Conservation (phyloP, 1,140 invertebrate genomes). For the Trachymyrmex cornetzi region DNA sequence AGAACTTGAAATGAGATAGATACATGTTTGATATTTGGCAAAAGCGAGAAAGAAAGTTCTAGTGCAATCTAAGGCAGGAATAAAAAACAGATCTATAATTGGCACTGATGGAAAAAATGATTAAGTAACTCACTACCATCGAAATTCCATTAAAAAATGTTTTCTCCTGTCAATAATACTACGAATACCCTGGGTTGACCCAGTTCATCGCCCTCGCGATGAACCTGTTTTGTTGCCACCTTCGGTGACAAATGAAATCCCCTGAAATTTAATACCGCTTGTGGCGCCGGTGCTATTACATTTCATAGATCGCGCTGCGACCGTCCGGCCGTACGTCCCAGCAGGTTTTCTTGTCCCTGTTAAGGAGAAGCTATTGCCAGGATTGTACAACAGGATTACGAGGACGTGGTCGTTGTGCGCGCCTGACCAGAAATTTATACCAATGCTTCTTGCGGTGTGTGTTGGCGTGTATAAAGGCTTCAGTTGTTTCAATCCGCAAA, state of each 20-base stretch:
- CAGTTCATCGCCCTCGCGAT: conserved; percentile 46
- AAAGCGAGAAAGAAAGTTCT: too few species aligned
- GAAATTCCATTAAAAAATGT: neutral
- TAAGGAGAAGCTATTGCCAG: conserved; percentile 81
- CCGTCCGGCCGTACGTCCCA: conserved; percentile 54
- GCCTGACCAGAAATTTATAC: conserved; percentile 74
- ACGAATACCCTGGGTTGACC: conserved; percentile 12
- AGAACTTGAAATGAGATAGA: too few species aligned
- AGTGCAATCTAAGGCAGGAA: too few species aligned
- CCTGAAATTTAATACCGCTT: conserved; percentile 78
- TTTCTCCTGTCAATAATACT: conserved; percentile 20
- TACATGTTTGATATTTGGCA: too few species aligned
- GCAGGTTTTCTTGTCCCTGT: conserved; percentile 74
- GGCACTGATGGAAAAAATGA: neutral
- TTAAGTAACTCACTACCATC: neutral
- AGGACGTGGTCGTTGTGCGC: conserved; percentile 74
- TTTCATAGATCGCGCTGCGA: conserved; percentile 74
- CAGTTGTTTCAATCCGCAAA: conserved; percentile 66
- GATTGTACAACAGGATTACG: conserved; percentile 81
- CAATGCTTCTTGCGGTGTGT: conserved; percentile 67
- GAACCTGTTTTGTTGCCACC: conserved; percentile 29
- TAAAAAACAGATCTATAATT: neutral
- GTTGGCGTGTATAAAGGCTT: conserved; percentile 26
- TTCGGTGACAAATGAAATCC: conserved; percentile 79
- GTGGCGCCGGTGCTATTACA: conserved; percentile 67